Conservation (phyloP, 2,888 invertebrate genomes). For the Machimus atricapillus region DNA sequence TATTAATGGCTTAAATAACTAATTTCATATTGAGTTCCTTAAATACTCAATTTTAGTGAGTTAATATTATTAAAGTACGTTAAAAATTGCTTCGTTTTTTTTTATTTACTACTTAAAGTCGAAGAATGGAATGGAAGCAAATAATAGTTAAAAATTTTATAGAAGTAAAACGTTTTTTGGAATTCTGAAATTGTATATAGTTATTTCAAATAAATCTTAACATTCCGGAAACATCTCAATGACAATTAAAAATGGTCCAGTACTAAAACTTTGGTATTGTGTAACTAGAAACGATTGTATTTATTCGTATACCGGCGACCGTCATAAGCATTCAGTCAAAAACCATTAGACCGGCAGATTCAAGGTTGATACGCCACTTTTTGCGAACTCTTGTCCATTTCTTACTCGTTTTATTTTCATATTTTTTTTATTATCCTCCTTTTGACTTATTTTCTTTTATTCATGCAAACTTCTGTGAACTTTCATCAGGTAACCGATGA, state of each 20-base stretch:
- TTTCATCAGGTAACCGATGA: slow-evolving; percentile 14
- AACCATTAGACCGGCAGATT: neutral
- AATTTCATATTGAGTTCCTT: too few species aligned
- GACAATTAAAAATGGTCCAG: neutral
- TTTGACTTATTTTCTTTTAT: slow-evolving; percentile 13
- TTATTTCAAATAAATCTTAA: neutral
- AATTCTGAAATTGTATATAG: too few species aligned
- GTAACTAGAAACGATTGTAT: neutral
- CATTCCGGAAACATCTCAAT: neutral
- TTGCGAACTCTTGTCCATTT: neutral
- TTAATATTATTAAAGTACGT: too few species aligned
- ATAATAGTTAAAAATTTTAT: too few species aligned
- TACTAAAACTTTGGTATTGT: neutral
- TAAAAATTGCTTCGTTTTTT: too few species aligned
- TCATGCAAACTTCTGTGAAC: slow-evolving; percentile 10
- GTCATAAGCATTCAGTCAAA: neutral
- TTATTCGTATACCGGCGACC: neutral
- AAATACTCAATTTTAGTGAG: too few species aligned
- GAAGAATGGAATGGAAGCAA: too few species aligned
- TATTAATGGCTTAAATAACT: too few species aligned
- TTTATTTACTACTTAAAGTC: too few species aligned
- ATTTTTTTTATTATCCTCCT: neutral
- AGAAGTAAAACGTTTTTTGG: too few species aligned
- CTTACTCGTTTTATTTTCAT: neutral
- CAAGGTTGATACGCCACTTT: neutral